Percentiles rank a stretch among this genome's conserved stretches.
These are phyloP conservation scores for Chaetogeoica ovagalla DNA, from an alignment of 2,888 invertebrate genomes.

Conservation along the genomic window DNA sequence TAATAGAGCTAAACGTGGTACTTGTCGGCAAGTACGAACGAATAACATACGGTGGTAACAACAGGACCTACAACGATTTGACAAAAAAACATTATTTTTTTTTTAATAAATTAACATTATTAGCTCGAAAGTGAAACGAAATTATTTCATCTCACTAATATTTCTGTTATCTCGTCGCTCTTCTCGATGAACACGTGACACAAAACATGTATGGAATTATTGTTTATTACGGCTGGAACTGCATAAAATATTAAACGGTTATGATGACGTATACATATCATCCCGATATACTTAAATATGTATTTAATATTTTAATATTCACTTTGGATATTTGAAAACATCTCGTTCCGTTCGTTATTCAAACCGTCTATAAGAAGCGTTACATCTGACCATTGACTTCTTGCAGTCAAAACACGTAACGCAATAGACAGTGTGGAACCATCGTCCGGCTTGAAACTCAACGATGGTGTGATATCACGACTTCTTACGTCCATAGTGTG, in stretches of 20 bases:
- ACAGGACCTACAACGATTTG: background rate
- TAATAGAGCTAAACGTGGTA: background rate
- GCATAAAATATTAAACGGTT: background rate
- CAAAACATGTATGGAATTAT: background rate
- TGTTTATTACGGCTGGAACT: background rate
- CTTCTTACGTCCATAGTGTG: background rate
- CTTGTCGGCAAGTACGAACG: background rate
- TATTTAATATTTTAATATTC: background rate
- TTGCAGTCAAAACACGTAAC: background rate
- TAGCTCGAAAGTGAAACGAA: too few species aligned
- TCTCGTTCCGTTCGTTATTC: too few species aligned
- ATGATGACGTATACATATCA: too few species aligned
- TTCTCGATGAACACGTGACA: background rate
- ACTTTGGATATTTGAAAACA: background rate
- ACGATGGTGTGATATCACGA: conserved; percentile 1
- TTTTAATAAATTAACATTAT: background rate
- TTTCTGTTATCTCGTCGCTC: background rate
- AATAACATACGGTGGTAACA: background rate
- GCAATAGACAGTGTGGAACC: background rate
- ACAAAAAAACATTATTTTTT: too few species aligned
- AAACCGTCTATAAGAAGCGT: background rate
- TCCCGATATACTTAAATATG: too few species aligned
- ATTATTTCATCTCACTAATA: background rate
- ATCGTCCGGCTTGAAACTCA: background rate
- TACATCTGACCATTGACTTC: background rate